phyloP scores from a whole-genome alignment of 2,888 invertebrate species.

The Molorchus minor region DNA sequence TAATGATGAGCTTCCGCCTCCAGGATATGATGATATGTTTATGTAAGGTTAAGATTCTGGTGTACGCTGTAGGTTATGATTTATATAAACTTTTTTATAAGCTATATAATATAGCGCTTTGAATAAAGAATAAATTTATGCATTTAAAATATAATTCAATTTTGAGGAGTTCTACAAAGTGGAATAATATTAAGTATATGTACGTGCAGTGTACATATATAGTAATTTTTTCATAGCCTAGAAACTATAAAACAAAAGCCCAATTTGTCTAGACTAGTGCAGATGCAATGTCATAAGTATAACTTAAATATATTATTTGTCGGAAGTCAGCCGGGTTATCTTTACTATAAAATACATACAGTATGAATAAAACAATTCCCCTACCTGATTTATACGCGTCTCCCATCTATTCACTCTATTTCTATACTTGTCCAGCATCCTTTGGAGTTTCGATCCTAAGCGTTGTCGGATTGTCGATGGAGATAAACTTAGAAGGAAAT shows the following conservation, averaged over 20 bases:
- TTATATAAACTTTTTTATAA: background rate
- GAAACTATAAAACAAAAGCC: no score
- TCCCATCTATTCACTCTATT: slow-evolving; percentile 63
- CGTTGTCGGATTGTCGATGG: slow-evolving; percentile 58
- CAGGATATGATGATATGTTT: slow-evolving; percentile 80
- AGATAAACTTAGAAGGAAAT: slow-evolving; percentile 62
- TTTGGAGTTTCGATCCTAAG: slow-evolving; percentile 65
- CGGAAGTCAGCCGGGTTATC: no score
- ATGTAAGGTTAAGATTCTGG: slow-evolving; percentile 65
- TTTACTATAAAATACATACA: no score
- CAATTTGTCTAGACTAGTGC: no score
- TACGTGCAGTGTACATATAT: no score
- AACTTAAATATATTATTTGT: no score
- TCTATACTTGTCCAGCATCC: slow-evolving; percentile 66
- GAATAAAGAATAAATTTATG: slow-evolving; percentile 2
- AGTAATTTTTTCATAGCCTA: slow-evolving; percentile 10
- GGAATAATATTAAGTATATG: background rate
- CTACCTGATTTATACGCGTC: slow-evolving; percentile 63
- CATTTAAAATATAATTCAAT: background rate
- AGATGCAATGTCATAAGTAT: no score
- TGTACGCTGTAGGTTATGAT: background rate
- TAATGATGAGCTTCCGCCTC: slow-evolving; percentile 80
- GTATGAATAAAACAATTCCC: no score
- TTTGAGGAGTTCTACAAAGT: background rate
- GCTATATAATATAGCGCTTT: background rate